Evolutionary conservation across 2,888 invertebrate species (phyloP).

Genomic region (Cybosia mesomella): DNA sequence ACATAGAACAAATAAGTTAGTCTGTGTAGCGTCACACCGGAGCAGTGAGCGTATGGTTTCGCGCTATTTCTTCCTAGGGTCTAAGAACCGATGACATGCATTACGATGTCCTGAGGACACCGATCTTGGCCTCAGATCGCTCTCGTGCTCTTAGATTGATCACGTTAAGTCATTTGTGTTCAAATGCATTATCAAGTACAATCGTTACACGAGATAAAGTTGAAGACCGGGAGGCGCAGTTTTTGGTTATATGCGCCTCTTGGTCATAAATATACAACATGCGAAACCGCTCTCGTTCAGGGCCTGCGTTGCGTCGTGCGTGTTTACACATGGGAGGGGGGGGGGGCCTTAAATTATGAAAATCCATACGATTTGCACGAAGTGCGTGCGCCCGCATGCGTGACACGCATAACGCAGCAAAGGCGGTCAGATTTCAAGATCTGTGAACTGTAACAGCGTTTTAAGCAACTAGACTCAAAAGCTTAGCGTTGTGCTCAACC

Average conservation of each 20-base stretch:
- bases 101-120: background rate
- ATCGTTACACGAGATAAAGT: background rate
- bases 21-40: slow-evolving; percentile 61
- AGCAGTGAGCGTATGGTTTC: slow-evolving; percentile 56
- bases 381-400: no score
- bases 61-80: background rate
- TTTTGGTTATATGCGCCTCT: background rate
- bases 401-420: no score
- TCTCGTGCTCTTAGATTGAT: background rate
- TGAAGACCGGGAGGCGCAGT: background rate
- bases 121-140: slow-evolving; percentile 5
- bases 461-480: background rate
- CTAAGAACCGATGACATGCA: background rate
- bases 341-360: no score
- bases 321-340: no score
- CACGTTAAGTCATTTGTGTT: slow-evolving; percentile 8
- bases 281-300: background rate
- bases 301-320: no score
- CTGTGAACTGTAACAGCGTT: slow-evolving; percentile 8
- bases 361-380: no score
- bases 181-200: slow-evolving; percentile 6
- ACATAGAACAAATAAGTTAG: slow-evolving; percentile 76
- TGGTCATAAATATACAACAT: slow-evolving; percentile 1
- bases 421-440: background rate
- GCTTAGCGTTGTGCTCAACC: background rate